Evolutionary conservation across 2,888 invertebrate genomes (phyloP).

Genomic region (Lasioglossum villosulum): DNA sequence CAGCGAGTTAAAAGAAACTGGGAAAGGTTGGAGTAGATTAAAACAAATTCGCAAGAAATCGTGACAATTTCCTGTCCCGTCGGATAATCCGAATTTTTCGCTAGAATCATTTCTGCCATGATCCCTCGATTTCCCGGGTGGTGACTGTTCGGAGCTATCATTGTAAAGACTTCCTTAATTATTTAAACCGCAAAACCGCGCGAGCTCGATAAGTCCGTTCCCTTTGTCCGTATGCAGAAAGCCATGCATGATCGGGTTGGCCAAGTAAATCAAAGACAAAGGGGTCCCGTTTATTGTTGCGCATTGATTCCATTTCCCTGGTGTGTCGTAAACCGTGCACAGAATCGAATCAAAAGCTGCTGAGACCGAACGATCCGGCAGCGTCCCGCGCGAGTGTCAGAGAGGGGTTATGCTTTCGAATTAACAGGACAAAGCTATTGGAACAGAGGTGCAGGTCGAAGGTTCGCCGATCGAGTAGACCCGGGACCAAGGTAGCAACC

Average conservation of each 20-base stretch:
- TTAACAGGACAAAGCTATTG: constrained; percentile 38
- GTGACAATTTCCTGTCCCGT: background rate
- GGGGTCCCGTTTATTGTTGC: constrained; percentile 27
- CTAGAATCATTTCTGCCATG: background rate
- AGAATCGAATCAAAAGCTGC: constrained; percentile 14
- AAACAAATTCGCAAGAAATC: background rate
- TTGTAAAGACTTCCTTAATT: constrained; percentile 16
- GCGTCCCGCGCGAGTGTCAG: background rate
- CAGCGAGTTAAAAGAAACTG: background rate
- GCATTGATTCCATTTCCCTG: constrained; percentile 35
- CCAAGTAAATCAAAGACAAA: constrained; percentile 36
- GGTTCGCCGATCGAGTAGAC: constrained; percentile 39
- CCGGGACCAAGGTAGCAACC: constrained; percentile 19
- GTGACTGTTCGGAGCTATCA: background rate
- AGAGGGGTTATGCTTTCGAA: constrained; percentile 22
- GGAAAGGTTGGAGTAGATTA: background rate
- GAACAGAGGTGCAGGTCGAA: constrained; percentile 33
- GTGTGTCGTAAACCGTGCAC: background rate
- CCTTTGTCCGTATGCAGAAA: constrained; percentile 24
- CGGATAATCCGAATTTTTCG: background rate
- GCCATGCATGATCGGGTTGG: constrained; percentile 29
- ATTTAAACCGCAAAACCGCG: constrained; percentile 1
- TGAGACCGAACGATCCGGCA: background rate
- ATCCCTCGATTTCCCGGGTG: background rate
- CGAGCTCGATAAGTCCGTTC: background rate